Conservation (phyloP, 2,888 invertebrate species). For the Romanomermis culicivorax region DNA sequence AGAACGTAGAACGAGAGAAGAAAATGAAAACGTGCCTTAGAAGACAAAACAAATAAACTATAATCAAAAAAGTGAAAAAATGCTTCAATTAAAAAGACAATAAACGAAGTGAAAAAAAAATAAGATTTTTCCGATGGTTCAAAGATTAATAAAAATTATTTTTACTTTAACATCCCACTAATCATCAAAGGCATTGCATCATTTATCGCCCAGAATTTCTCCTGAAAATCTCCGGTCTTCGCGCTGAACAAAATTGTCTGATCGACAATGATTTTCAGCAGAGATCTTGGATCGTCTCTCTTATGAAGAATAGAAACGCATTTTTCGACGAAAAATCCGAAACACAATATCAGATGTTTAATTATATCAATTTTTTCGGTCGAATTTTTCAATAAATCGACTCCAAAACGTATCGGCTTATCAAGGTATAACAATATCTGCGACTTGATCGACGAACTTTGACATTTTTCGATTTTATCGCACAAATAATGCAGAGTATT, state of each 20-base stretch:
- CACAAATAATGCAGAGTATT: too few relatives aligned
- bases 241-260: not conserved
- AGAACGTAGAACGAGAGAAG: too few relatives aligned
- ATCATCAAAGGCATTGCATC: not conserved
- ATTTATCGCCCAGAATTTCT: not conserved
- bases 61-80: too few relatives aligned
- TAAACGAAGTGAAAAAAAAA: not conserved
- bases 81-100: too few relatives aligned
- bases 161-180: not conserved
- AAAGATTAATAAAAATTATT: not conserved
- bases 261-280: not conserved
- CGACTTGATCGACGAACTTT: too few relatives aligned
- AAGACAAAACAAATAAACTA: too few relatives aligned
- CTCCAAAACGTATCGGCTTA: not conserved
- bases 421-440: too few relatives aligned
- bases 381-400: not conserved
- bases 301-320: not conserved
- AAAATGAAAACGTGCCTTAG: too few relatives aligned
- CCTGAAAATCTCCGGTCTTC: not conserved
- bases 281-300: not conserved
- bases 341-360: not conserved
- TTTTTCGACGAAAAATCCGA: not conserved
- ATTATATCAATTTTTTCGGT: not conserved
- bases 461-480: too few relatives aligned
- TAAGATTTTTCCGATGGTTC: not conserved